Base-by-base conservation (phyloP, 2,888 invertebrate genomes). In the Eristalis tenax region DNA sequence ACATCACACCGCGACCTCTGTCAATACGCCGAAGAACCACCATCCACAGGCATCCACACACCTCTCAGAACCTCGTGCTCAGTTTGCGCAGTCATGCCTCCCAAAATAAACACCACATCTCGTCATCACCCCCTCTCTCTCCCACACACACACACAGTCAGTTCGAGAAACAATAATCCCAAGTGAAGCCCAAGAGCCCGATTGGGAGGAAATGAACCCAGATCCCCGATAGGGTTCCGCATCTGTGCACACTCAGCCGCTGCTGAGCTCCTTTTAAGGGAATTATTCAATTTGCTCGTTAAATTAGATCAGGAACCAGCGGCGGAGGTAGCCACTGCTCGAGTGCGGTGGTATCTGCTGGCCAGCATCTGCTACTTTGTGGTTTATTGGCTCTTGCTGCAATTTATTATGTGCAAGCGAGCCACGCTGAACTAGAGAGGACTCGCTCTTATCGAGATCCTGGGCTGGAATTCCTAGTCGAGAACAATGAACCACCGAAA, bases 221-320 rank as follows among this genome's bases (percentile, higher is more conserved):
- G 78, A 83, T 71, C 70, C 75, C 28, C 70, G 79, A 83, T 83
- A 74, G 71, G 75, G 71, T 79, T 69, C 68, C 83, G 70, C 18
- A 69, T 81, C 56, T 76, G 73, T n/a, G 50, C 50, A 50, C 65
- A 32, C 3, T 26, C 28, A 1, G 1, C 56, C 0, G 1, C 57
- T 18, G 64, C 64, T 26, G n/a, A n/a, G 68, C 50, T 83, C 90
- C 90, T 90, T 90, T 90, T 90, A 90, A 89, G 90, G 90, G 88
- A 89, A 89, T 90, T 89, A 90, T 90, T 90, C 90, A 90, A 90
- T 90, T 90, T 90, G 90, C 90, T 90, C 90, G 90, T 90, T 90
- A 90, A 90, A 90, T 90, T 90, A 90, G 90, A 90, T 90, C 90
- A 89, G 88, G 76, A 88, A 78, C 13, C 38, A 38, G 38, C 32